phyloP scores from a whole-genome alignment of 1,140 invertebrate species.

The Drosophila nikananu region DNA sequence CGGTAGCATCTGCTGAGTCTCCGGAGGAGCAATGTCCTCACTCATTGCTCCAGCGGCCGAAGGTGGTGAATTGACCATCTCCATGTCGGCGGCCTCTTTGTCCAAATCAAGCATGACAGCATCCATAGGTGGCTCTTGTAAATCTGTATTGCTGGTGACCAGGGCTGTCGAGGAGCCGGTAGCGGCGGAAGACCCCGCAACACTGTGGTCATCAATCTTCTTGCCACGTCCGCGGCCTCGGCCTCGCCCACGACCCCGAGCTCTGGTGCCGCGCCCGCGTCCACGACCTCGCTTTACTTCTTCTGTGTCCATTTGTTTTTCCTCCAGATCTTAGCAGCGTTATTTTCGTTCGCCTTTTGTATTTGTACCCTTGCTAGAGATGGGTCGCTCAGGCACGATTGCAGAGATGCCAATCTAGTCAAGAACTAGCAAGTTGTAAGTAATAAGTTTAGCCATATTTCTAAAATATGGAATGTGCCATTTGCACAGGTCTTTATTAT shows the following conservation, averaged over 20 bases:
- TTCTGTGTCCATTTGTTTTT: conserved; percentile 76
- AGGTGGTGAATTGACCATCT: conserved; percentile 17
- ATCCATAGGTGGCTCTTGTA: conserved; percentile 60
- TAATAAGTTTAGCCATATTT: neutral
- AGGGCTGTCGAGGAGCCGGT: conserved; percentile 14
- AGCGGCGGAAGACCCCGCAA: conserved; percentile 85
- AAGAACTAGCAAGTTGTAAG: neutral
- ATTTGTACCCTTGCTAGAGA: neutral
- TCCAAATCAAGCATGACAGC: conserved; percentile 55
- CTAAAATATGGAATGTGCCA: neutral
- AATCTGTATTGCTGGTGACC: conserved; percentile 48
- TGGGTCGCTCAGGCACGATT: neutral
- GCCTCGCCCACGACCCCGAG: conserved; percentile 88
- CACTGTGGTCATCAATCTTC: conserved; percentile 88
- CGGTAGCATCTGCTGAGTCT: conserved; percentile 38
- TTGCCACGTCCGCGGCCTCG: conserved; percentile 90
- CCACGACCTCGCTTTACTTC: conserved; percentile 87
- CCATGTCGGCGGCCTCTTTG: conserved; percentile 65
- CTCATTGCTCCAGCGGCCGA: conserved; percentile 31
- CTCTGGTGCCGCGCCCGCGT: conserved; percentile 87
- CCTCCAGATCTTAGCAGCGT: no score
- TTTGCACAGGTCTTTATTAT: no score
- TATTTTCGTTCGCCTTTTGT: no score
- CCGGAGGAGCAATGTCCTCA: conserved; percentile 35
- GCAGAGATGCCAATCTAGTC: neutral